Evolutionary conservation across 2,888 invertebrate species (phyloP).

Genomic region (Laspeyria flexula): DNA sequence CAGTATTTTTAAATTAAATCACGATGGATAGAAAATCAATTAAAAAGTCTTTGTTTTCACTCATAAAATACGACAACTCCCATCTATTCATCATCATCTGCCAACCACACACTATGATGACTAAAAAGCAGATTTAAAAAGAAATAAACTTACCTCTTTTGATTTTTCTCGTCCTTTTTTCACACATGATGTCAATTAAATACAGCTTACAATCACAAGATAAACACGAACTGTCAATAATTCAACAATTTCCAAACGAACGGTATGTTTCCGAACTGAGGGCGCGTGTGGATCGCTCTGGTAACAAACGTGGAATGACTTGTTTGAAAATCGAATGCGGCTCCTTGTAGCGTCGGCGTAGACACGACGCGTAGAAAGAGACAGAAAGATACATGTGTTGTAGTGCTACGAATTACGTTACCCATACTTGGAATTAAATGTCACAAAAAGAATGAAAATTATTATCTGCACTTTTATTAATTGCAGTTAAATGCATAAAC

Average conservation of each 20-base stretch:
- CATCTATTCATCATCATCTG: too few relatives aligned
- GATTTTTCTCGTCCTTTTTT: slow-evolving; percentile 68
- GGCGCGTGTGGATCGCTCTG: slow-evolving; percentile 43
- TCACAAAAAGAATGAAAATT: too few relatives aligned
- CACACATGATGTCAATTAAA: slow-evolving; percentile 64
- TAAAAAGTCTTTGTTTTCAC: too few relatives aligned
- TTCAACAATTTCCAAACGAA: slow-evolving; percentile 26
- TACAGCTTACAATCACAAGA: slow-evolving; percentile 57
- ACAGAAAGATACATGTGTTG: slow-evolving; percentile 34
- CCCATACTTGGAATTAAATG: slow-evolving; percentile 15
- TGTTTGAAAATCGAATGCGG: slow-evolving; percentile 58
- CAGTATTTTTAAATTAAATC: too few relatives aligned
- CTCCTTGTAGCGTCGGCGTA: slow-evolving; percentile 33
- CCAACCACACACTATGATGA: too few relatives aligned
- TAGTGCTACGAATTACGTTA: slow-evolving; percentile 28
- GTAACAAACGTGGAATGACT: slow-evolving; percentile 52
- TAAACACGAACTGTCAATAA: slow-evolving; percentile 37
- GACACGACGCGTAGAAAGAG: slow-evolving; percentile 36
- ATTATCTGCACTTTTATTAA: too few relatives aligned
- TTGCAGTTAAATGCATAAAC: too few relatives aligned
- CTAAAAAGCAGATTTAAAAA: background rate
- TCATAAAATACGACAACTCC: too few relatives aligned
- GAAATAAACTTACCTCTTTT: slow-evolving; percentile 63
- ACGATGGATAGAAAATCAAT: too few relatives aligned
- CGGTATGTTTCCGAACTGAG: slow-evolving; percentile 24